These are phyloP conservation scores for Puffinus mauretanicus DNA, from an alignment of 2,113 vertebrate species.

Conservation along the genomic window DNA sequence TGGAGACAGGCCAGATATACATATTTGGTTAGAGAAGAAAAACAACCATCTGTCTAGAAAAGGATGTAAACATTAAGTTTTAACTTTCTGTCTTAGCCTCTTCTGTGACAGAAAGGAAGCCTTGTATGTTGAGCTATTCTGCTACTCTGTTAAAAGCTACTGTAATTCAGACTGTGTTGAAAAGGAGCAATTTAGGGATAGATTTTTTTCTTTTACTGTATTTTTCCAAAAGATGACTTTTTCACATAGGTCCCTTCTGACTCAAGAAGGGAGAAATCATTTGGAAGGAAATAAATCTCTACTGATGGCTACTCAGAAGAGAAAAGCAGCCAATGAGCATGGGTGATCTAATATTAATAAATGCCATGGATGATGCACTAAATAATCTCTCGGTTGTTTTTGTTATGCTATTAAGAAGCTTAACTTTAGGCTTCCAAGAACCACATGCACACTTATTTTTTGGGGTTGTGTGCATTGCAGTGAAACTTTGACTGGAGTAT, in stretches of 20 bases:
- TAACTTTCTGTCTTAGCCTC: background rate
- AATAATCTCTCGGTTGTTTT: conserved; percentile 19
- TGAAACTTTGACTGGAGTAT: background rate
- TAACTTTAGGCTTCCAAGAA: conserved; percentile 1
- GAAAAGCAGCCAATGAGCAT: background rate
- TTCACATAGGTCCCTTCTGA: background rate
- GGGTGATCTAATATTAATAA: conserved; percentile 41
- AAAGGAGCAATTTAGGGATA: conserved; percentile 39
- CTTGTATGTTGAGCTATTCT: background rate
- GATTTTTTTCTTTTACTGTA: conserved; percentile 13
- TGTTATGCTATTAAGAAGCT: conserved; percentile 24
- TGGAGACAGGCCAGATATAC: conserved; percentile 23
- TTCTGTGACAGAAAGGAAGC: conserved; percentile 5
- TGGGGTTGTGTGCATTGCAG: background rate
- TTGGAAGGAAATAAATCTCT: conserved; percentile 11
- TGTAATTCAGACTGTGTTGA: conserved; percentile 16
- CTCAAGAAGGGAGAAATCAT: background rate
- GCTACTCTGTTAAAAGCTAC: background rate
- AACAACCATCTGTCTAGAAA: conserved; percentile 11
- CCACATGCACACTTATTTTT: background rate
- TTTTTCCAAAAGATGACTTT: conserved; percentile 38
- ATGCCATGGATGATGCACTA: conserved; percentile 8
- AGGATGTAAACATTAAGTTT: conserved; percentile 15
- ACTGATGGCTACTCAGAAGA: background rate
- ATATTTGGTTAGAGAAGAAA: conserved; percentile 1